These are phyloP conservation scores for Tamandua tetradactyla DNA, from an alignment of 2,797 vertebrate species.

Conservation along the genomic window DNA sequence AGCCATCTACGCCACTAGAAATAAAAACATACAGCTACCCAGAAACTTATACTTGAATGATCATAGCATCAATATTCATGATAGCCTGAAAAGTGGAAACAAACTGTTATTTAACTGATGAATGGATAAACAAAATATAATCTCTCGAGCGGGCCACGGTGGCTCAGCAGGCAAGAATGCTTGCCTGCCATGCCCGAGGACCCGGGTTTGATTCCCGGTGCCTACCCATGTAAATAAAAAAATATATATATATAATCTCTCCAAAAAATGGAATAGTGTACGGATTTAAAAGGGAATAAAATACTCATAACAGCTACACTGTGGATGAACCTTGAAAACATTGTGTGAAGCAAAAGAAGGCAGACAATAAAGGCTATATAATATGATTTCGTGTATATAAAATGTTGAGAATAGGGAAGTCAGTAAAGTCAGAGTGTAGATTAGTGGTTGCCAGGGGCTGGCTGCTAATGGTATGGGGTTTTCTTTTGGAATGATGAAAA, in stretches of 20 bases:
- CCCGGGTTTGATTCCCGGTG: no score
- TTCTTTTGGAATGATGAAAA: not conserved
- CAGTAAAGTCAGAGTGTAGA: not conserved
- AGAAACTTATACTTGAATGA: not conserved
- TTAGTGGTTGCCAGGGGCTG: not conserved
- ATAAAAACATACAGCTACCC: not conserved
- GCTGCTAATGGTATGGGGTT: not conserved
- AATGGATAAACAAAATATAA: not conserved
- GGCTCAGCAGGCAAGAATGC: no score
- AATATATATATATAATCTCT: not conserved
- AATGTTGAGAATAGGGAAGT: not conserved
- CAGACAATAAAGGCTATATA: not conserved
- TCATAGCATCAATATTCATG: not conserved
- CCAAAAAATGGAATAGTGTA: not conserved
- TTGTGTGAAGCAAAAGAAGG: not conserved
- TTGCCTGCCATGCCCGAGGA: no score
- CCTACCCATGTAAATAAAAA: no score
- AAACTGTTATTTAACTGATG: not conserved
- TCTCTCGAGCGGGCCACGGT: no score
- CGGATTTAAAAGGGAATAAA: not conserved
- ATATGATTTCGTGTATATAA: not conserved
- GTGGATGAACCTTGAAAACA: not conserved
- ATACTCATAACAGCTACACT: not conserved
- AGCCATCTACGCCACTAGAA: not conserved
- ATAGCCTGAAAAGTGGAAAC: not conserved